These are phyloP conservation scores for Cladopsammia gracilis DNA, from an alignment of 64 coral and sea anemone species.

Conservation along the genomic window DNA sequence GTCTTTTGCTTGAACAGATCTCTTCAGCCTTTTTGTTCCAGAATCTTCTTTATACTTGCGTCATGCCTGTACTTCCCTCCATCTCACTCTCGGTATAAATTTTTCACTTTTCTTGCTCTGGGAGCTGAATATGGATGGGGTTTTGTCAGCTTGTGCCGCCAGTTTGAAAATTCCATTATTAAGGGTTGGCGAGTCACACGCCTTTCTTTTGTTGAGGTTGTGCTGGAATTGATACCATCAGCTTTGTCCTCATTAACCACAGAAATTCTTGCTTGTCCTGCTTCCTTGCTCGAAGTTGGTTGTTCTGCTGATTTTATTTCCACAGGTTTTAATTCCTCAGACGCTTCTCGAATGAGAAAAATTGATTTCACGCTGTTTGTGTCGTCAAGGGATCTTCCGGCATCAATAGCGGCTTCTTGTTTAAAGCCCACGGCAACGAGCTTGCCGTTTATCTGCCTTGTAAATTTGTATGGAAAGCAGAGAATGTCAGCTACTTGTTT, in stretches of 20 bases:
- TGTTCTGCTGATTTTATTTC: too few species aligned
- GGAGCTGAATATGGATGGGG: neutral
- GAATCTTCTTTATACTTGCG: constrained; percentile 2
- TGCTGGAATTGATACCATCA: too few species aligned
- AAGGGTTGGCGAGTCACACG: neutral
- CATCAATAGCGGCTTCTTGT: neutral
- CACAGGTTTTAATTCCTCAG: neutral
- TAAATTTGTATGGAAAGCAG: neutral
- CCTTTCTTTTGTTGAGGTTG: neutral
- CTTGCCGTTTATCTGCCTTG: constrained; percentile 4
- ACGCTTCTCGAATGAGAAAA: neutral
- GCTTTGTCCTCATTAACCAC: too few species aligned
- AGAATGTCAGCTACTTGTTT: too few species aligned
- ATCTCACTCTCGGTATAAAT: neutral
- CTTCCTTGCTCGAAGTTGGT: too few species aligned
- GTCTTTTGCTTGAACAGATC: neutral
- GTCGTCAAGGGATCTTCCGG: neutral
- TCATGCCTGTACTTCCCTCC: neutral
- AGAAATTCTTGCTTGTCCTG: too few species aligned
- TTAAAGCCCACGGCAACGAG: neutral
- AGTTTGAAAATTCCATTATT: neutral
- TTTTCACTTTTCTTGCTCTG: neutral
- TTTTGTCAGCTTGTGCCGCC: neutral
- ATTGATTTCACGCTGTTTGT: neutral
- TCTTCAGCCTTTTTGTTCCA: constrained; percentile 16